Evolutionary conservation across 2,113 vertebrate species (phyloP), one percentile per base, ranked within the genome.

Genomic region (Apistogramma diplotaenia): DNA sequence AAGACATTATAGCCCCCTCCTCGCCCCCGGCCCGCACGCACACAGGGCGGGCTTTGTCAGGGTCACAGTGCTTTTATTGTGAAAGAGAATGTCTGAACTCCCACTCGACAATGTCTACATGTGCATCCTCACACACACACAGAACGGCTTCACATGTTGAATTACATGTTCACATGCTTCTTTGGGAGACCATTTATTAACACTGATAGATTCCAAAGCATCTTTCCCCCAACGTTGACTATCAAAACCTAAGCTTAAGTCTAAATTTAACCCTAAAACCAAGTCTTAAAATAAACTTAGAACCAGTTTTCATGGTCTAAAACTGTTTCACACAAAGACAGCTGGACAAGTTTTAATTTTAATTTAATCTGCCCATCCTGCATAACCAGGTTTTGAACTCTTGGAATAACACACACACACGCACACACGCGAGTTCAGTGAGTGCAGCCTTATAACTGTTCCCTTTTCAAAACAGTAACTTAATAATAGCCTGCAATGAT

Each of bases 51-150:
- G 57, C 83, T 89, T 90, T 93, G 92, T 93, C 81, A 80, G 43
- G 40, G 31, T 27, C 79, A 94, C 90, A 92, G 77, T 33, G 74
- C 85, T 89, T 90, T 91, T 91, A 93, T 94, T 94, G 94, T 93
- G 62, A 49, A 73, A 78, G 89, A 79, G 88, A 91, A 93, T 93
- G 87, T 85, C 89, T 89, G 81, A 51, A 73, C 90, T 86, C 92
- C 89, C 84, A 89, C 89, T 72, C 70, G 33, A 83, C 51, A 67
- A 86, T 79, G 92, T 71, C 77, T 43, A 35, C 54, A 51, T 31
- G 67, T 43, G 35, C 43, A 21, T 8, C 43, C 67, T 37, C 46
- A 8, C 46, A 78, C 43, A 49, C 82, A 65, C 60, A 79, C 8
- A n/a, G n/a, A n/a, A n/a, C n/a, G n/a, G n/a, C n/a, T n/a, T n/a